Base-by-base conservation (phyloP, 1,140 invertebrate genomes). In the Nebria ingens region DNA sequence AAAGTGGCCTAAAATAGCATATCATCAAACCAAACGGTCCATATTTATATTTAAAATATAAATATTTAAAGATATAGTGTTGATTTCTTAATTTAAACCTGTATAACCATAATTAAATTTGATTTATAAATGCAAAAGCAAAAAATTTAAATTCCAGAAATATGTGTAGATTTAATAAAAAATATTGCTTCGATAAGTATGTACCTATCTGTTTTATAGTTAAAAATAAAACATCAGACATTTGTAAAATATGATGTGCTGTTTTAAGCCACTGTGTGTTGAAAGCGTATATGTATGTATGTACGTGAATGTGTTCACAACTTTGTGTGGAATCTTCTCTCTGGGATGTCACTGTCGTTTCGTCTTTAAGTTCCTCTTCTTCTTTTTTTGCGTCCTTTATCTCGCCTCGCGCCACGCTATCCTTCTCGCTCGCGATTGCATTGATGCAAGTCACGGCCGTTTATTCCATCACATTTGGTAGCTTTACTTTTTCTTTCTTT, bases 341-440 rank as follows among this genome's bases (percentile, higher is more conserved):
- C 15, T n/a, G n/a, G 15, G 40, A 45, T 45, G 40, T 45, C 40
- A 45, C 9, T 45, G 40, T 45, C 40, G 15, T 45, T 45, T 17
- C 6, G 40, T 9, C n/a, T n/a, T 34, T n/a, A 45, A 45, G 40
- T 45, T 45, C 13, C 13, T 29, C 25, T 29, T 29, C 13, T 45
- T 45, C 15, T 4, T 45, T 45, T 17, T 45, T 4, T 45, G 17
- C 9, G 40, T 34, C 21, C 21, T 3, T 53, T 34, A 9, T 38
- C 38, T 19, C 21, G 21, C 52, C 52, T 4, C n/a, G n/a, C 22
- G 51, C 51, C 25, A 40, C 23, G 38, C 21, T 52, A 45, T 56
- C 61, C 63, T 67, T 67, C 9, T 17, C 3, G 4, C 25, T n/a
- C 6, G n/a, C 25, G n/a, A 17, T 11, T 12, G 17, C 40, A 45